phyloP scores from a whole-genome alignment of 2,888 invertebrate genomes.

The Tipula confusa region DNA sequence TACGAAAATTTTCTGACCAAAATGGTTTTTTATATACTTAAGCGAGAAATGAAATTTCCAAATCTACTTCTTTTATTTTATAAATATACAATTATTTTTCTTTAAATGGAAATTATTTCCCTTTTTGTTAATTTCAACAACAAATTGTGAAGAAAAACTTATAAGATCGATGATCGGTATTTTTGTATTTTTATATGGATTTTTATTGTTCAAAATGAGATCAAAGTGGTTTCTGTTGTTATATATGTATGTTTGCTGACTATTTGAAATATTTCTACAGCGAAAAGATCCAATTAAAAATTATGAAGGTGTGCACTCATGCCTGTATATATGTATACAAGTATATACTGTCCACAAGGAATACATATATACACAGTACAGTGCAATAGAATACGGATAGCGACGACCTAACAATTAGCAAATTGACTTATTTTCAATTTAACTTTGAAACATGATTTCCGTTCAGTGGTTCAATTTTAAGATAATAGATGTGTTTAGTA shows the following conservation, averaged over 20 bases:
- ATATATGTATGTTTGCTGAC: background rate
- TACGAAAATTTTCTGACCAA: background rate
- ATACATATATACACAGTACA: background rate
- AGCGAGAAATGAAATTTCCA: background rate
- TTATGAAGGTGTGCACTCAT: background rate
- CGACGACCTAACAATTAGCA: no score
- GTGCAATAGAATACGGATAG: no score
- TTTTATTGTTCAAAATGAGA: background rate
- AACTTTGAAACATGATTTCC: no score
- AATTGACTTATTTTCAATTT: no score
- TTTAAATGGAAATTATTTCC: conserved; percentile 6
- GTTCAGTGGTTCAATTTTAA: no score
- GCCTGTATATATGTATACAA: no score
- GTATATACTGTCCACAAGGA: background rate
- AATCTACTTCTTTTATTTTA: background rate
- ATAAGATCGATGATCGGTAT: conserved; percentile 20
- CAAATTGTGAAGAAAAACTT: background rate
- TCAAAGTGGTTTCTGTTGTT: background rate
- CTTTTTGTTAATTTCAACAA: conserved; percentile 25
- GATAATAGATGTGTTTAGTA: no score
- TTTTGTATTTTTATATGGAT: background rate
- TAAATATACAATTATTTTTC: conserved; percentile 12
- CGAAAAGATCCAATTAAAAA: background rate
- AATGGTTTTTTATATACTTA: background rate
- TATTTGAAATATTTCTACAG: background rate